Base-by-base conservation (phyloP, 2,113 vertebrate species). In the Peromyscus polionotus region DNA sequence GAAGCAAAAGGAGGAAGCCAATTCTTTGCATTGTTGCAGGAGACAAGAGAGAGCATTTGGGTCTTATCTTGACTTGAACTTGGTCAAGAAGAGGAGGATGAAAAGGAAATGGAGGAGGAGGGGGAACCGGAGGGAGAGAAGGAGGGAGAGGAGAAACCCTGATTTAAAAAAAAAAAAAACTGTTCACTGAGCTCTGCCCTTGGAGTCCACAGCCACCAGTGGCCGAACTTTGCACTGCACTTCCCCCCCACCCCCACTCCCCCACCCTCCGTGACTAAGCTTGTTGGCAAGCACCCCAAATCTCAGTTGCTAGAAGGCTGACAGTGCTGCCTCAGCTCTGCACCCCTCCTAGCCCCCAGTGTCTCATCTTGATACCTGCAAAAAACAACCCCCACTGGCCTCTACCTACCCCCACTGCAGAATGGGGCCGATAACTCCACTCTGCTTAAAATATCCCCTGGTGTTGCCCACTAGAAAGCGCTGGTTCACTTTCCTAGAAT, bases 1-100 rank as follows among this genome's bases (percentile, higher is more conserved):
- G 42, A 84, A 95, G 57, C 31, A 14, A n/a, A 48, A 36, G 24
- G 51, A 95, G 19, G 75, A 96, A 81, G 72, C 6, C 65, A 39
- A 68, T 12, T 68, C 83, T 91, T 45, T 86, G 16, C 42, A 39
- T 72, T 90, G 36, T 87, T 90, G 73, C 20, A 73, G 91, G 42
- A 28, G 22, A 88, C 54, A 95, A 88, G 63, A 86, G 33, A 93
- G 7, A 45, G 28, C 61, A 51, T 24, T 31, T 17, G 24, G 83
- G 42, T 57, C 73, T 93, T 80, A 51, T 39, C 70, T 36, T 70
- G 36, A 72, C 70, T 84, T 94, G 90, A 95, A 88, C 88, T 94
- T 91, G 59, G 70, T 84, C 93, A 61, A 63, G 8, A 33, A 36
- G 16, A 63, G 26, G 36, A 14, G 9, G 11, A 17, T 54, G 54